phyloP scores from a whole-genome alignment of 2,888 invertebrate genomes.

The Hypomecis atomaria region DNA sequence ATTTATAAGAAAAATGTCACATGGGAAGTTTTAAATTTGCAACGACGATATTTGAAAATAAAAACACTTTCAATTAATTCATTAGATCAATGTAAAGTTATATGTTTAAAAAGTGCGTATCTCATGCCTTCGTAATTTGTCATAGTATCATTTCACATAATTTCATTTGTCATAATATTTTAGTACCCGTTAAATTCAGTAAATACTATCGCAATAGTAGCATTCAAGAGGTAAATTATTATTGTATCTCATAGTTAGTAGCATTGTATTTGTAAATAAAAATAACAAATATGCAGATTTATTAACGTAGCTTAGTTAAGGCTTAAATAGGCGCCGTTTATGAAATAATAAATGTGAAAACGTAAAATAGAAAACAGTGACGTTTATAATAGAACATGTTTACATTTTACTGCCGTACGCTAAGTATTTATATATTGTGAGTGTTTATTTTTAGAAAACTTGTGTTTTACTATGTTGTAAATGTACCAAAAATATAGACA shows the following conservation, averaged over 20 bases:
- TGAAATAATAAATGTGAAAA: slow-evolving; percentile 6
- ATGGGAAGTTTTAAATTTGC: no score
- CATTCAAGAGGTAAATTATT: slow-evolving; percentile 28
- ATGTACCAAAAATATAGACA: no score
- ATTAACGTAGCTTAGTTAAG: slow-evolving; percentile 48
- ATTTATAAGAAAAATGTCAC: no score
- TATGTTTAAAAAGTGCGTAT: no score
- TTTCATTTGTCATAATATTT: background rate
- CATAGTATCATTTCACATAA: no score
- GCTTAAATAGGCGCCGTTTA: slow-evolving; percentile 46
- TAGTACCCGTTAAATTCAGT: background rate
- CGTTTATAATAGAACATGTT: slow-evolving; percentile 35
- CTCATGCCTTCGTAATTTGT: no score
- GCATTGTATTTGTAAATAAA: slow-evolving; percentile 53
- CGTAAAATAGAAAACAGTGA: slow-evolving; percentile 37
- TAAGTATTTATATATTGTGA: slow-evolving; percentile 33
- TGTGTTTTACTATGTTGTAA: slow-evolving; percentile 39
- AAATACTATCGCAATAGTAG: slow-evolving; percentile 35
- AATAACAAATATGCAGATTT: slow-evolving; percentile 43
- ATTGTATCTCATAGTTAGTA: slow-evolving; percentile 39
- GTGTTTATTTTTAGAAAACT: slow-evolving; percentile 55
- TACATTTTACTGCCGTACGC: slow-evolving; percentile 56
- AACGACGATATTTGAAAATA: no score
- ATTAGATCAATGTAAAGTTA: no score
- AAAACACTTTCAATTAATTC: no score